phyloP scores from a whole-genome alignment of 2,888 invertebrate genomes.

The Chrysolina americana region DNA sequence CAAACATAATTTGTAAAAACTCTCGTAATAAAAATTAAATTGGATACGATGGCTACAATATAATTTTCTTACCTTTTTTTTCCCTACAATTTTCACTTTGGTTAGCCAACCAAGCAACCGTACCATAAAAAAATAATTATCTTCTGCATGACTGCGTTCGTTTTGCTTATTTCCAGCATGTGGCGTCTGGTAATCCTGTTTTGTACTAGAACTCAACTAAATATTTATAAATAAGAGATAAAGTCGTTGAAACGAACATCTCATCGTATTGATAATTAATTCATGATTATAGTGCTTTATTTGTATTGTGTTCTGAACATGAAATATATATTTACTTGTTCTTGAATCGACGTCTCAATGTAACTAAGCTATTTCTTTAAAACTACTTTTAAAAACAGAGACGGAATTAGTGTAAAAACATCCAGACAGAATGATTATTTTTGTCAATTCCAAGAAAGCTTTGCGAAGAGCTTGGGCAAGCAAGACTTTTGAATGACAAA shows the following conservation, averaged over 20 bases:
- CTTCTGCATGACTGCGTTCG: conserved; percentile 6
- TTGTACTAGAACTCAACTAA: conserved; percentile 16
- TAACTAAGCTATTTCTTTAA: too few species aligned
- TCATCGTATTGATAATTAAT: background rate
- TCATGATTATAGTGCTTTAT: conserved; percentile 40
- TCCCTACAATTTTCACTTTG: conserved; percentile 12
- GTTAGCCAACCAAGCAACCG: conserved; percentile 11
- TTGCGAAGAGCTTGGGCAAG: too few species aligned
- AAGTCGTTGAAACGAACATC: conserved; percentile 2
- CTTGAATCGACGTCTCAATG: too few species aligned
- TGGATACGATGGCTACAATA: background rate
- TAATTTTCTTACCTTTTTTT: background rate
- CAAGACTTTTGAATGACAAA: too few species aligned
- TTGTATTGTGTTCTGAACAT: background rate
- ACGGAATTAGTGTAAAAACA: too few species aligned
- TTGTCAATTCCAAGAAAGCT: too few species aligned
- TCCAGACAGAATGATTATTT: too few species aligned
- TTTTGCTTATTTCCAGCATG: conserved; percentile 12
- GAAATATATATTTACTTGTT: background rate
- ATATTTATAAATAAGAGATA: conserved; percentile 16
- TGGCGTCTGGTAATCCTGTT: conserved; percentile 3
- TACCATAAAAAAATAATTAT: conserved; percentile 19
- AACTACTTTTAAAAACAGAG: too few species aligned
- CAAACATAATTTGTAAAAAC: background rate
- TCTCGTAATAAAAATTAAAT: background rate